Evolutionary conservation across 1,140 invertebrate species (phyloP), one percentile per base, ranked within the genome.

Genomic region (Reticulitermes speratus): DNA sequence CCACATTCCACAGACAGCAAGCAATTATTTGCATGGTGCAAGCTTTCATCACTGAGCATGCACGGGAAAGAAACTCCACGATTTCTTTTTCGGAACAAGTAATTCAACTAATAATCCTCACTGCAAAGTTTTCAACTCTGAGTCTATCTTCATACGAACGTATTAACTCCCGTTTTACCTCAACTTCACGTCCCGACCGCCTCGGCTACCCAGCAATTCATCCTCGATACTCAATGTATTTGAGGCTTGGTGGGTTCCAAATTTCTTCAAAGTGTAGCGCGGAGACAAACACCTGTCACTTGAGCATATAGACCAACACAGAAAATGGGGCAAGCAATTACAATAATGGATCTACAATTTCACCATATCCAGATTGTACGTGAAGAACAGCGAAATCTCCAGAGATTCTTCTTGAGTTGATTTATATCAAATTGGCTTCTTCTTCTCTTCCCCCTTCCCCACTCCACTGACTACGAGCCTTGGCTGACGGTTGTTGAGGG

Each of bases 391-490:
- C 25, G n/a, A 75, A 75, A 25, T 38, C 65, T 75, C 65, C 25
- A 30, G 25, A 75, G 65, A 30, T 30, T 11, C 65, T 75, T 30
- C n/a, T 75, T 16, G 65, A 8, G 7, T 75, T 75, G 65, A 75
- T 75, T 75, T 75, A 75, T 75, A 75, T n/a, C 65, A 30, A 75
- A 75, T 75, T 75, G 59, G 59, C 65, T n/a, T 30, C 65, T 30
- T 75, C 16, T 65, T 65, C 65, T n/a, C 1, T 16, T 55, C 3
- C 38, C 38, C 2, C 38, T 2, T 38, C 5, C 55, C 55, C 55
- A 14, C 55, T 8, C 14, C 55, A 59, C 21, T 59, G 55, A 1
- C 9, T n/a, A 75, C 8, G 9, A 75, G 65, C 25, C 0, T 14
- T 8, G n/a, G 25, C 1, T 30, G 65, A 30, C 65, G n/a, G 65